A percentile compares a stretch with the other conserved stretches of the same genome.
Evolutionary conservation across 1,140 invertebrate genomes (phyloP).

Genomic region (Drosophila parabipectinata): DNA sequence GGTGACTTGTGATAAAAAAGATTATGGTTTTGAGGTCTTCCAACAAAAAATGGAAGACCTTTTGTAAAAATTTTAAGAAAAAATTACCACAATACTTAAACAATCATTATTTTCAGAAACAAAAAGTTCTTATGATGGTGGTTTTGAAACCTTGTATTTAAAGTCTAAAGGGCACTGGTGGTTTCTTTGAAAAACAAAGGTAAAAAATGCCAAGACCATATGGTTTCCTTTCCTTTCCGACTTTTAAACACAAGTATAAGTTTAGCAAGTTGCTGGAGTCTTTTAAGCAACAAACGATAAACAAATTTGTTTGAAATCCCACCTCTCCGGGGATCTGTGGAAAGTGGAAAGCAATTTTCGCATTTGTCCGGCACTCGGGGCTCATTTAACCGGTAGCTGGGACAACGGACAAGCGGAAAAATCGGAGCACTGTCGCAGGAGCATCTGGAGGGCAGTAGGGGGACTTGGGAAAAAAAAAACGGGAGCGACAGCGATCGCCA

Average conservation of each 20-base stretch:
- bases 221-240: neutral
- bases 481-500: constrained; percentile 66
- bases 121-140: neutral
- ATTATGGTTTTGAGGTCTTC: too few species aligned
- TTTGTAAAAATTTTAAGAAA: too few species aligned
- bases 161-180: neutral
- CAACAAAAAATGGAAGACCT: too few species aligned
- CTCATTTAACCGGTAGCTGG: constrained; percentile 72
- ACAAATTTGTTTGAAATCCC: constrained; percentile 16
- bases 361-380: constrained; percentile 69
- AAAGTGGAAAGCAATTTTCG: constrained; percentile 56
- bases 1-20: too few species aligned
- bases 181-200: neutral
- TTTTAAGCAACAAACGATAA: constrained; percentile 5
- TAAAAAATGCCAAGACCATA: neutral
- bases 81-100: neutral
- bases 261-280: neutral
- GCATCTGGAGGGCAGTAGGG: neutral
- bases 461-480: constrained; percentile 27
- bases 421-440: neutral
- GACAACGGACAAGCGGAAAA: constrained; percentile 25
- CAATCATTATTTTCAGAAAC: constrained; percentile 3
- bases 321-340: constrained; percentile 4
- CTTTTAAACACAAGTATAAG: neutral
- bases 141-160: neutral